Evolutionary conservation across 2,113 vertebrate species (phyloP).

Genomic region (Polypterus senegalus): DNA sequence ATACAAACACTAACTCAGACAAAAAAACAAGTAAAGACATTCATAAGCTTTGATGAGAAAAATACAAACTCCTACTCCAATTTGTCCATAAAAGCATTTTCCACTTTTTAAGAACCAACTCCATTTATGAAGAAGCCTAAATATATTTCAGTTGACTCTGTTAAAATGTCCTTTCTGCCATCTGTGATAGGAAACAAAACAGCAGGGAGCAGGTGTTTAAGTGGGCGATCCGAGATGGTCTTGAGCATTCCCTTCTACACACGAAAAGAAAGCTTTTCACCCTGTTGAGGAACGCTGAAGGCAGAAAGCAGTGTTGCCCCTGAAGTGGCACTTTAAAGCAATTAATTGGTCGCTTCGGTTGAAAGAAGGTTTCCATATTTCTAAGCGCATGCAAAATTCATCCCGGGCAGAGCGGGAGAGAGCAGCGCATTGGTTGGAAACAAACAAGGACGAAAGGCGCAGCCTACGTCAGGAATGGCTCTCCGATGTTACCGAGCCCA

Average conservation of each 20-base stretch:
- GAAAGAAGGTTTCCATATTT: constrained; percentile 15
- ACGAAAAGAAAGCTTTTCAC: constrained; percentile 34
- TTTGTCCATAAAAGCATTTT: no score
- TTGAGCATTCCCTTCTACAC: constrained; percentile 35
- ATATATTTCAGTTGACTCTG: not conserved
- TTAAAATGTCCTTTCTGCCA: not conserved
- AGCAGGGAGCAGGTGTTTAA: constrained; percentile 52
- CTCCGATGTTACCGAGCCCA: no score
- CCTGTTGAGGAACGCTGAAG: constrained; percentile 20
- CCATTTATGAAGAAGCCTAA: no score
- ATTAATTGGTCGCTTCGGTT: constrained; percentile 25
- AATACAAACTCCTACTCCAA: no score
- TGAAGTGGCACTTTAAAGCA: constrained; percentile 31
- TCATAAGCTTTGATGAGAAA: no score
- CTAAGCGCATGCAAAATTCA: constrained; percentile 5
- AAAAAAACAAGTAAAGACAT: no score
- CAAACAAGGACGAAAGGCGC: no score
- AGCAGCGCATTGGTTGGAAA: no score
- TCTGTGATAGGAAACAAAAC: not conserved
- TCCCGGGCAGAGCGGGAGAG: no score
- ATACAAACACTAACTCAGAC: no score
- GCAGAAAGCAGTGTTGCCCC: constrained; percentile 25
- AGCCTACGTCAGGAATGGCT: no score
- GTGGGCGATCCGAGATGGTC: constrained; percentile 34
- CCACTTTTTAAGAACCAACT: no score